These are phyloP conservation scores for Elephantulus edwardii DNA, from an alignment of 2,113 vertebrate species.

Conservation along the genomic window DNA sequence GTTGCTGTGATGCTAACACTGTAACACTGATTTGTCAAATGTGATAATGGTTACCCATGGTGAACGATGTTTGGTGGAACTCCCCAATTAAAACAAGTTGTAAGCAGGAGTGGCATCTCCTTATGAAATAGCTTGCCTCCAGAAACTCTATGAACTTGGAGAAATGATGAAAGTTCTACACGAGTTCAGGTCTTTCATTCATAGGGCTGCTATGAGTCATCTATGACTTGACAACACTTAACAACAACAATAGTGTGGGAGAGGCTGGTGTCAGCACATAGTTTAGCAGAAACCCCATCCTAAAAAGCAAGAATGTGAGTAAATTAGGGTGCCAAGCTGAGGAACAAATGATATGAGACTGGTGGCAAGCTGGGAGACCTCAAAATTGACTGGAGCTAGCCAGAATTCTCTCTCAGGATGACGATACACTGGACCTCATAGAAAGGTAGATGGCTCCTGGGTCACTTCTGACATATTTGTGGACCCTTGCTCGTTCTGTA, in stretches of 20 bases:
- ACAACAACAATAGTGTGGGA: no score
- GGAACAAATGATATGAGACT: background rate
- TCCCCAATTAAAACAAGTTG: no score
- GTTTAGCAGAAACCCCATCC: constrained; percentile 41
- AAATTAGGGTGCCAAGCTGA: constrained; percentile 43
- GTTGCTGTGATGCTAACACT: no score
- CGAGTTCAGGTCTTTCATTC: no score
- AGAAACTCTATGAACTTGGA: constrained; percentile 9
- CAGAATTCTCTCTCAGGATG: background rate
- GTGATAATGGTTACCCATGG: no score
- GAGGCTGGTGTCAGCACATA: constrained; percentile 38
- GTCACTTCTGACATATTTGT: background rate
- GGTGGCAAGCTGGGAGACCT: background rate
- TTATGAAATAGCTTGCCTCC: no score
- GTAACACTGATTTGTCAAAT: no score
- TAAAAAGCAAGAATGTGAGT: constrained; percentile 55
- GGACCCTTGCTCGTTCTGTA: background rate
- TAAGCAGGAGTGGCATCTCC: no score
- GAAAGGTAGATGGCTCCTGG: background rate
- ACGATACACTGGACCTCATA: background rate
- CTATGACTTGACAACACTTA: no score
- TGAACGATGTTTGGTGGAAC: no score
- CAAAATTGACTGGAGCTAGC: background rate
- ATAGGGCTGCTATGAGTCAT: no score
- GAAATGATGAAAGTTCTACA: no score